Evolutionary conservation across 2,888 invertebrate species (phyloP).

Genomic region (Apotomis capreana): DNA sequence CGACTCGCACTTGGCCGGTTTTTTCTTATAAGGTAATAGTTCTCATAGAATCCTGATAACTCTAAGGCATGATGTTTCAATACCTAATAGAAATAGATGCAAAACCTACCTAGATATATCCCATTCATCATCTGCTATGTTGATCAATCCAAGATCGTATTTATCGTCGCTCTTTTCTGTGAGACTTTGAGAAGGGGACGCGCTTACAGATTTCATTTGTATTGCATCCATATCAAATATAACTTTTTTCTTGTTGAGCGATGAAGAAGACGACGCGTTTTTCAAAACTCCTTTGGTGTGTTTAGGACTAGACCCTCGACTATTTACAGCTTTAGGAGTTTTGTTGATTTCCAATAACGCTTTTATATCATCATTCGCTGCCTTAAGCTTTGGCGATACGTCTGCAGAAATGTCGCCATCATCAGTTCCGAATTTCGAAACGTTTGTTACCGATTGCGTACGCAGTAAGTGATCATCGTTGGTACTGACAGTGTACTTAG

Average conservation of each 20-base stretch:
- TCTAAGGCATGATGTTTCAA: no score
- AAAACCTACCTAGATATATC: slow-evolving; percentile 77
- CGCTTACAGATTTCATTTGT: slow-evolving; percentile 80
- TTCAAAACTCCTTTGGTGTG: slow-evolving; percentile 84
- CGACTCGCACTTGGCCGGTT: no score
- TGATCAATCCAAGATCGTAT: slow-evolving; percentile 68
- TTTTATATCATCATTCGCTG: slow-evolving; percentile 59
- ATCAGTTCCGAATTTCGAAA: slow-evolving; percentile 49
- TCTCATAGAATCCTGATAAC: neutral
- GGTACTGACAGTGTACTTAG: slow-evolving; percentile 53
- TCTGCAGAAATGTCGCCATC: slow-evolving; percentile 39
- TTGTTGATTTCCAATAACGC: slow-evolving; percentile 57
- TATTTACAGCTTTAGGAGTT: slow-evolving; percentile 61
- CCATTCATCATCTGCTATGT: slow-evolving; percentile 80
- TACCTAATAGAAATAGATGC: neutral
- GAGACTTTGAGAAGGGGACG: slow-evolving; percentile 78
- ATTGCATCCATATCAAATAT: slow-evolving; percentile 85
- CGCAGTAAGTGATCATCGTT: slow-evolving; percentile 51
- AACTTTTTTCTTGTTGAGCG: slow-evolving; percentile 85
- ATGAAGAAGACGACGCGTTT: slow-evolving; percentile 80
- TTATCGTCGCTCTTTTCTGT: slow-evolving; percentile 74
- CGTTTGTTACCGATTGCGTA: slow-evolving; percentile 61
- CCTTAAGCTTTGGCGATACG: slow-evolving; percentile 44
- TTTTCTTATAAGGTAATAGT: no score
- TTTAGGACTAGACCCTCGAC: slow-evolving; percentile 54